Evolutionary conservation across 2,113 vertebrate genomes (phyloP), one percentile per base, ranked within the genome.

Genomic region (Anhinga rufa): DNA sequence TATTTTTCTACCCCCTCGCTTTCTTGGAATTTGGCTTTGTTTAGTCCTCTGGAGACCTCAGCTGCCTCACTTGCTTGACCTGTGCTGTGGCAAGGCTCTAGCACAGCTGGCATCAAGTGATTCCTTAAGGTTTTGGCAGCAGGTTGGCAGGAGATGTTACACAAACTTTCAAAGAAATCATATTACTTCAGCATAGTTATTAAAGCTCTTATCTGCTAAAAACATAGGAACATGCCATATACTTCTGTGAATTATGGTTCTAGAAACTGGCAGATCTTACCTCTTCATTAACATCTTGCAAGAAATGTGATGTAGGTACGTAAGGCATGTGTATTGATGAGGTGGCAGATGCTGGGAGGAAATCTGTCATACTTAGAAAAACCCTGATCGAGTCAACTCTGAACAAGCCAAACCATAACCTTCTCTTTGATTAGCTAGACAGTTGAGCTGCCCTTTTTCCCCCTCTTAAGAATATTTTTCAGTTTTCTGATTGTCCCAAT

Each of bases 251-350:
- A 20, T 68, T 78, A 32, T 9, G 10, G 25, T 25, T 77, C 44
- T 55, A 24, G 32, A 54, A 76, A 48, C 3, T 32, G 65, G 42
- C 55, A 52, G 11, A 16, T 81, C 10, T 60, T 36, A 8, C 19
- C 18, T 88, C 42, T 57, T 22, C 6, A 4, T 52, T 69, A 32
- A 12, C 5, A 6, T 77, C 14, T 54, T 89, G 14, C 21, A 16
- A 58, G 42, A 19, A 60, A 9, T 3, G 28, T 19, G 36, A 5
- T 22, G 49, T 46, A 21, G 28, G 17, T 61, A 20, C 0, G 2
- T 12, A 26, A 51, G 48, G 22, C 1, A 1, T 0, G 0, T 0
- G 6, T 60, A 2, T 49, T 34, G 48, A 4, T 29, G 78, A 60
- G 28, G 13, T 49, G 64, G 61, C 36, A 84, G 77, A 31, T 70